These are phyloP conservation scores for Callipepla californica DNA, from an alignment of 2,113 vertebrate genomes.

Conservation along the genomic window DNA sequence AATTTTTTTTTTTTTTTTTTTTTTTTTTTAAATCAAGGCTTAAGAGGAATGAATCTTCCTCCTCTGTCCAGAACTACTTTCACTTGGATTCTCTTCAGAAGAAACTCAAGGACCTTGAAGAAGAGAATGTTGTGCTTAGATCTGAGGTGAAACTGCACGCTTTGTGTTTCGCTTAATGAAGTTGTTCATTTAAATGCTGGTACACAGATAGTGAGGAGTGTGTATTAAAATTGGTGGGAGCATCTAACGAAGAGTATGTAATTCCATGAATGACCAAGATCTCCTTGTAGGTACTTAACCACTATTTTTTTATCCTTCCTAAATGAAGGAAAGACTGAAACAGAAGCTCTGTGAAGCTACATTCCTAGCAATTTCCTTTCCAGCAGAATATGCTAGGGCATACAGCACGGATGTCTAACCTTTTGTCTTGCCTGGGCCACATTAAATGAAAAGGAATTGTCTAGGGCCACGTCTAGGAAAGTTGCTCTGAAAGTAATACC, in stretches of 20 bases:
- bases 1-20: not conserved
- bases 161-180: not conserved
- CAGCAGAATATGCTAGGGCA: not conserved
- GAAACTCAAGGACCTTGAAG: constrained; percentile 97
- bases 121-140: constrained; percentile 93
- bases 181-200: not conserved
- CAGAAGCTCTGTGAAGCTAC: not conserved
- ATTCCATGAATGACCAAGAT: not conserved
- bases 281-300: not conserved
- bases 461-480: no score
- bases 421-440: no score
- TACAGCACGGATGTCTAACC: not conserved
- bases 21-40: constrained; percentile 74
- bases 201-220: not conserved
- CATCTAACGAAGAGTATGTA: not conserved
- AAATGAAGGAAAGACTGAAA: not conserved
- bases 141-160: constrained; percentile 83
- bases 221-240: not conserved
- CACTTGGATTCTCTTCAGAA: constrained; percentile 95
- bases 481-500: no score
- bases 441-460: no score
- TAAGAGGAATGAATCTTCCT: constrained; percentile 87
- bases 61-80: constrained; percentile 88
- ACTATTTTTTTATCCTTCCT: not conserved
- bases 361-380: not conserved